Conservation (phyloP, 30 jellyfish, hydroid and myxozoan genomes). For the Clytia hemisphaerica region DNA sequence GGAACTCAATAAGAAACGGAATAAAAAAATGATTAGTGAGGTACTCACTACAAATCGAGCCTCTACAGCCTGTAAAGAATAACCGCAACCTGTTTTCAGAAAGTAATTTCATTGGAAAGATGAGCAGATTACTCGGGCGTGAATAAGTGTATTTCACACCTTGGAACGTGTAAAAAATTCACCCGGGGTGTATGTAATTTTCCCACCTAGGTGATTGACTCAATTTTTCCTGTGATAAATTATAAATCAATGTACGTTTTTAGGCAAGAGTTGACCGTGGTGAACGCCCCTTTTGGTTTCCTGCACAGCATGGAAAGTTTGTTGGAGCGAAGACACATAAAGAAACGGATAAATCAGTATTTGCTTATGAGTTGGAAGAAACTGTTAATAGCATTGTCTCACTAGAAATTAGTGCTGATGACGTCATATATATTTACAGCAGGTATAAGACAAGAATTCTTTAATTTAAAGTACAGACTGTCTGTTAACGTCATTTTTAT, state of each 20-base stretch:
- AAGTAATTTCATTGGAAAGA: no score
- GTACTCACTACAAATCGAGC: no score
- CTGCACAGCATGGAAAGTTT: conserved; percentile 43
- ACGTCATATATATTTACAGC: conserved; percentile 32
- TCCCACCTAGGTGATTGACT: neutral
- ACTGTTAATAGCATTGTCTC: conserved; percentile 35
- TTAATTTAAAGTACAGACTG: no score
- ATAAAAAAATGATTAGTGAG: no score
- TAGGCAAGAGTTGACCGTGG: conserved; percentile 29
- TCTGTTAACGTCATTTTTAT: no score
- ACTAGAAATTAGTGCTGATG: conserved; percentile 64
- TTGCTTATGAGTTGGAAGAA: conserved; percentile 44
- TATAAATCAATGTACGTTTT: neutral
- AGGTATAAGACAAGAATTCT: no score
- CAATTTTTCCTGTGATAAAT: neutral
- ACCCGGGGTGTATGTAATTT: neutral
- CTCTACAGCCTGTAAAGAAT: no score
- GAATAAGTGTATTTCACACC: no score
- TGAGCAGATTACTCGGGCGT: no score
- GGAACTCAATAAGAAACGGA: no score
- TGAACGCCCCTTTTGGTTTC: conserved; percentile 29
- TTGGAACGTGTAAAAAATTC: neutral
- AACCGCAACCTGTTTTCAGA: no score
- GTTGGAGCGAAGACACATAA: conserved; percentile 36
- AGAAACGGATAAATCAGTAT: conserved; percentile 2